A percentile compares a stretch with the other conserved stretches of the same genome.
Evolutionary conservation across 2,888 invertebrate genomes (phyloP).

Genomic region (Polietes domitor): DNA sequence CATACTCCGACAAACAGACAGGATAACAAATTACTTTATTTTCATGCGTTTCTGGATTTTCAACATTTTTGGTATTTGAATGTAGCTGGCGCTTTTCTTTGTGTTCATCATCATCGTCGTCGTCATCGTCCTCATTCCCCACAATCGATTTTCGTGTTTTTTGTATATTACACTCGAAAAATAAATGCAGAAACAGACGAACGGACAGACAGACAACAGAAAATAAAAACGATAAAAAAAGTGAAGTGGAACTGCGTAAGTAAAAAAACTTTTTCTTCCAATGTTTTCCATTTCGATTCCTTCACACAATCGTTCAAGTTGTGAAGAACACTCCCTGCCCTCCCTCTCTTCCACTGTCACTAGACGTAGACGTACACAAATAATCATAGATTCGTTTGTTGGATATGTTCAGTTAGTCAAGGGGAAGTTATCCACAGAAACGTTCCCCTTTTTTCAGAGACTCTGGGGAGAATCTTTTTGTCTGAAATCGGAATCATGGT

Average conservation of each 20-base stretch:
- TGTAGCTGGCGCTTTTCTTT: background rate
- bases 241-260: constrained; percentile 18
- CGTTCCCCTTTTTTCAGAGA: no score
- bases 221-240: constrained; percentile 28
- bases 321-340: background rate
- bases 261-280: constrained; percentile 32
- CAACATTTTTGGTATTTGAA: background rate
- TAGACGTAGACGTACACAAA: background rate
- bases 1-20: constrained; percentile 35
- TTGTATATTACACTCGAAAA: constrained; percentile 48
- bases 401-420: background rate
- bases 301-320: constrained; percentile 7
- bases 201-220: background rate
- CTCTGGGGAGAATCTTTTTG: no score
- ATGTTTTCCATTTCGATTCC: constrained; percentile 4
- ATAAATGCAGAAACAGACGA: background rate
- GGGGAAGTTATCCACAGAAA: constrained; percentile 1
- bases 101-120: background rate
- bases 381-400: background rate
- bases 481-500: no score
- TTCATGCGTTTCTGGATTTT: constrained; percentile 45
- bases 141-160: constrained; percentile 52
- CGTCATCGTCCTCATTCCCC: background rate
- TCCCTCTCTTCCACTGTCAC: background rate
- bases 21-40: constrained; percentile 57